phyloP scores from a whole-genome alignment of 2,888 invertebrate genomes.

The Hypena proboscidalis region DNA sequence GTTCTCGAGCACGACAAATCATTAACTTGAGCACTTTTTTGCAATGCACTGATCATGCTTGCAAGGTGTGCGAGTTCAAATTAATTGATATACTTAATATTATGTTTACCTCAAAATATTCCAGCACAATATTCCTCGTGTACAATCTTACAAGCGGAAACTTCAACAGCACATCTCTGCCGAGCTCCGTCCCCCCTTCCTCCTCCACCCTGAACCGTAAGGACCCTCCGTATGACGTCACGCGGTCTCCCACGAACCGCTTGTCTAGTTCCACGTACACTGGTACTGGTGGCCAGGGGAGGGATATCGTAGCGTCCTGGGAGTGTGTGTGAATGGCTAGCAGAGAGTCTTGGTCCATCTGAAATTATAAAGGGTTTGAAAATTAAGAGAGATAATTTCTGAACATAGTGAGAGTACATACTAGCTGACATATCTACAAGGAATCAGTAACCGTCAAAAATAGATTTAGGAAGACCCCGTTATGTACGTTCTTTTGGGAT shows the following conservation, averaged over 20 bases:
- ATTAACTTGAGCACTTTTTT: too few relatives aligned
- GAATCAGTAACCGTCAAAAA: too few relatives aligned
- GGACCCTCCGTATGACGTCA: conserved; percentile 96
- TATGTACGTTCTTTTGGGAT: too few relatives aligned
- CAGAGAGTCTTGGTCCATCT: conserved; percentile 74
- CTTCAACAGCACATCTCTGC: conserved; percentile 82
- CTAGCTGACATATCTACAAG: too few relatives aligned
- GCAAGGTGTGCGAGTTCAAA: too few relatives aligned
- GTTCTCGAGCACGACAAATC: too few relatives aligned
- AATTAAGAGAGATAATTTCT: too few relatives aligned
- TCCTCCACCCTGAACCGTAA: conserved; percentile 91
- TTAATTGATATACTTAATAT: not conserved
- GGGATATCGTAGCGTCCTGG: conserved; percentile 68
- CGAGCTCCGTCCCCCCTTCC: conserved; percentile 85
- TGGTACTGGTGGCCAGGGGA: conserved; percentile 85
- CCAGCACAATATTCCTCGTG: conserved; percentile 90
- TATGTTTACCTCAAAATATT: conserved; percentile 86
- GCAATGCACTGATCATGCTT: too few relatives aligned
- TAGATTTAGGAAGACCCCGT: too few relatives aligned
- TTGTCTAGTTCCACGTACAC: conserved; percentile 94
- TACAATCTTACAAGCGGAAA: conserved; percentile 94
- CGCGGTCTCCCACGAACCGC: conserved; percentile 93
- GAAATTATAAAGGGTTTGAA: not conserved
- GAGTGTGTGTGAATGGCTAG: conserved; percentile 71
- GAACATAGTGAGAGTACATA: too few relatives aligned